These are phyloP conservation scores for Pteria penguin DNA, from an alignment of 2,888 invertebrate species.

Conservation along the genomic window DNA sequence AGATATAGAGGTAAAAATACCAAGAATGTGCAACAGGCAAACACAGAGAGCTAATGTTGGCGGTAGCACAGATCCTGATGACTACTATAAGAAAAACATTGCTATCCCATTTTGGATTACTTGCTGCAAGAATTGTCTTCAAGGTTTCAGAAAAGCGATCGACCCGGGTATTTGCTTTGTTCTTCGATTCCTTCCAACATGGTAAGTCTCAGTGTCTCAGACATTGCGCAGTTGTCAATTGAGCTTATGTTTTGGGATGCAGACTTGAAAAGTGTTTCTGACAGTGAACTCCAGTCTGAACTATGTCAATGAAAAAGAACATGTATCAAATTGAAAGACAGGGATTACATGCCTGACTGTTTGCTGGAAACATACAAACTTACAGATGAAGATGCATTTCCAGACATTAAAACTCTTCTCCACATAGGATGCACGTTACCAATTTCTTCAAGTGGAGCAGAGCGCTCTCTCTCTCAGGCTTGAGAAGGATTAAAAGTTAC, in stretches of 20 bases:
- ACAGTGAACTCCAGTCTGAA: background rate
- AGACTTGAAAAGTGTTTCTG: background rate
- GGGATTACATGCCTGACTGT: background rate
- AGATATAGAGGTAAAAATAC: background rate
- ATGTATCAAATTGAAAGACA: background rate
- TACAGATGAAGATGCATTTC: background rate
- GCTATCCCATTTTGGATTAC: background rate
- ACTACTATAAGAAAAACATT: background rate
- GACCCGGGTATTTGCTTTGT: background rate
- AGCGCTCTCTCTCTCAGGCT: slow-evolving; percentile 1
- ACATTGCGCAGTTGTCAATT: background rate
- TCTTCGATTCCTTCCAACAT: background rate
- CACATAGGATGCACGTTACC: background rate
- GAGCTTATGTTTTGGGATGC: slow-evolving; percentile 1
- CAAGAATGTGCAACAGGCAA: slow-evolving; percentile 1
- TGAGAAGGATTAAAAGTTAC: background rate
- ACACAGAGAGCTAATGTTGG: background rate
- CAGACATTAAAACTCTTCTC: background rate
- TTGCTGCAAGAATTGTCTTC: background rate
- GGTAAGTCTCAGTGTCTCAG: background rate
- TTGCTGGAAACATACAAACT: background rate
- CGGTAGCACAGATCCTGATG: background rate
- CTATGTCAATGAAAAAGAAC: background rate
- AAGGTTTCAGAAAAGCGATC: background rate
- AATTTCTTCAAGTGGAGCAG: background rate